Base-by-base conservation (phyloP, 2,888 invertebrate genomes). In the Campoplex capitator region DNA sequence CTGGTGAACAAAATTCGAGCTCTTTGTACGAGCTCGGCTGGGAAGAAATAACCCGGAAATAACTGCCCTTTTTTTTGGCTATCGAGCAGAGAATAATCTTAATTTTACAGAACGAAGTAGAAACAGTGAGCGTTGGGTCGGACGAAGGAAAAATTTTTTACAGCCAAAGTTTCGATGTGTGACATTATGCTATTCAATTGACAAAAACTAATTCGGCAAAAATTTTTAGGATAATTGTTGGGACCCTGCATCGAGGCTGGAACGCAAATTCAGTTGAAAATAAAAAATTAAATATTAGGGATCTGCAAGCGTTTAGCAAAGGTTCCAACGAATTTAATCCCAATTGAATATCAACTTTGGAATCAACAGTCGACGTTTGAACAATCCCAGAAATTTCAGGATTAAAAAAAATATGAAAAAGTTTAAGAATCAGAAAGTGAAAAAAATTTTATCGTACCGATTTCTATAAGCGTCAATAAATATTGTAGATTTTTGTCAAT, bases 1-100 rank as follows among this genome's bases (percentile, higher is more conserved):
- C 23, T 62, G 35, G 45, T 45, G 75, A 70, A 28, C 48, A 67
- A 42, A 73, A 71, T 80, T 73, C 51, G 62, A 80, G 18, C 38
- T 42, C 71, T 67, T 67, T 23, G 23, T 23, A 23, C 48, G 65
- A 18, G 70, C 16, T 32, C 56, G 42, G 18, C 8, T 28, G 48
- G 2, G 35, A 45, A 32, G 48, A 76, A 65, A 76, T 51, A 32
- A 76, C 48, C 35, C 16, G 16, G n/a, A 35, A 45, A 75, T 32
- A 28, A 28, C 16, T 74, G 13, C n/a, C 51, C 48, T 58, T 58
- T 32, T 32, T 35, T 58, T 8, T 56, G 1, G 18, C 65, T 3
- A n/a, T 8, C 23, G 16, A 4, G 54, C 23, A 38, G 38, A n/a
- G 13, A 54, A 54, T 73, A 1, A 51, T 56, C 51, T 35, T 35